A percentile compares a stretch with the other conserved stretches of the same genome.
Conservation (phyloP, 2,113 vertebrate genomes). For the Nothoprocta perdicaria region DNA sequence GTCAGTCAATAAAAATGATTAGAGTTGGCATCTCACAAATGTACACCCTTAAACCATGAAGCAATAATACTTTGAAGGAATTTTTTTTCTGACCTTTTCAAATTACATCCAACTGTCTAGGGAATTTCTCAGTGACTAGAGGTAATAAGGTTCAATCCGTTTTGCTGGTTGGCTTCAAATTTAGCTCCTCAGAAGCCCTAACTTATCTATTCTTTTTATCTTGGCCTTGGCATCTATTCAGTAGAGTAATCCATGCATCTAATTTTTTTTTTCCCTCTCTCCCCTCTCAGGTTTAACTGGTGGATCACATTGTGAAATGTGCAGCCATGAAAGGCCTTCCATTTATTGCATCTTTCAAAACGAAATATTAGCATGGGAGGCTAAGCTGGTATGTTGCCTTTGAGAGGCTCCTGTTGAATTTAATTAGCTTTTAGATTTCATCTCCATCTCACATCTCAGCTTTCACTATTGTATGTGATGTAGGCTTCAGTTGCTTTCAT, state of each 20-base stretch:
- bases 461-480: conserved; percentile 73
- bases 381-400: conserved; percentile 73
- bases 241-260: conserved; percentile 78
- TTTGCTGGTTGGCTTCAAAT: conserved; percentile 82
- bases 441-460: conserved; percentile 65
- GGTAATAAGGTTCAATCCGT: conserved; percentile 85
- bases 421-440: conserved; percentile 82
- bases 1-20: conserved; percentile 84
- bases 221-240: conserved; percentile 76
- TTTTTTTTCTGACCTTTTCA: conserved; percentile 84
- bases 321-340: conserved; percentile 71
- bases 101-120: conserved; percentile 84
- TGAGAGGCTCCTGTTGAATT: conserved; percentile 75
- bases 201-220: conserved; percentile 83
- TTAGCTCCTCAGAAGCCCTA: conserved; percentile 75
- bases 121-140: conserved; percentile 84
- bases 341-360: conserved; percentile 72
- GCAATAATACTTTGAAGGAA: conserved; percentile 77
- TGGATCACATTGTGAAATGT: conserved; percentile 76
- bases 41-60: conserved; percentile 79
- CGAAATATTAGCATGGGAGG: conserved; percentile 74
- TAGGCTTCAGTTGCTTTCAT: conserved; percentile 74
- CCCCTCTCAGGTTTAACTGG: conserved; percentile 72
- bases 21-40: conserved; percentile 77
- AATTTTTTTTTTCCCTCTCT: conserved; percentile 24